Evolutionary conservation across 2,113 vertebrate genomes (phyloP).

Genomic region (Dendropsophus ebraccatus): DNA sequence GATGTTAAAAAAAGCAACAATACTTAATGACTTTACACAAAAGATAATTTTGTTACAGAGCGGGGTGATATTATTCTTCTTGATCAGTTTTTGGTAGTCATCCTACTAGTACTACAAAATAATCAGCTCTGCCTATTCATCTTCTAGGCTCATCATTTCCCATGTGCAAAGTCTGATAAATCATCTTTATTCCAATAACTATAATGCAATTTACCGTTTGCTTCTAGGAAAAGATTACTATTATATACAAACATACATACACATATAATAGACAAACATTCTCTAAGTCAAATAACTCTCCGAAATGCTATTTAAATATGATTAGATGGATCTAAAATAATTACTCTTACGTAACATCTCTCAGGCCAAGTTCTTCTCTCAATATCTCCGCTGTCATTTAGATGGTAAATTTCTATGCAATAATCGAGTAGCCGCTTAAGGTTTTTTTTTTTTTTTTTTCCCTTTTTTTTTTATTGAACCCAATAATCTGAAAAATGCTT

Average conservation of each 20-base stretch:
- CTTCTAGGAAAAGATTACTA: constrained; percentile 35
- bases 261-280: constrained; percentile 39
- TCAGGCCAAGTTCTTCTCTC: background rate
- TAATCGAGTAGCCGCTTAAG: background rate
- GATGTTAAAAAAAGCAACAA: background rate
- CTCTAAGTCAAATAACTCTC: constrained; percentile 32
- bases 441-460: constrained; percentile 6
- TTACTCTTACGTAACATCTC: constrained; percentile 38
- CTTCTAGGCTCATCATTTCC: constrained; percentile 28
- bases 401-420: background rate
- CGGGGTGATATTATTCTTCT: constrained; percentile 11
- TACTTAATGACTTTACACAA: background rate
- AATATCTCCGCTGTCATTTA: constrained; percentile 34
- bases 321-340: constrained; percentile 46
- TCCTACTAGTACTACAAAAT: constrained; percentile 28
- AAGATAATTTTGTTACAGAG: constrained; percentile 20
- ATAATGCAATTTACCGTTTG: constrained; percentile 47
- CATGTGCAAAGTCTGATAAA: constrained; percentile 31
- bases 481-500: constrained; percentile 4
- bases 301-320: constrained; percentile 35
- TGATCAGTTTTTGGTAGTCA: constrained; percentile 32
- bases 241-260: constrained; percentile 41
- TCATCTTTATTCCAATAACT: constrained; percentile 52
- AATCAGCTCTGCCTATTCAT: constrained; percentile 43
- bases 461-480: background rate